Evolutionary conservation across 2,113 vertebrate species (phyloP).

Genomic region (Caloenas nicobarica): DNA sequence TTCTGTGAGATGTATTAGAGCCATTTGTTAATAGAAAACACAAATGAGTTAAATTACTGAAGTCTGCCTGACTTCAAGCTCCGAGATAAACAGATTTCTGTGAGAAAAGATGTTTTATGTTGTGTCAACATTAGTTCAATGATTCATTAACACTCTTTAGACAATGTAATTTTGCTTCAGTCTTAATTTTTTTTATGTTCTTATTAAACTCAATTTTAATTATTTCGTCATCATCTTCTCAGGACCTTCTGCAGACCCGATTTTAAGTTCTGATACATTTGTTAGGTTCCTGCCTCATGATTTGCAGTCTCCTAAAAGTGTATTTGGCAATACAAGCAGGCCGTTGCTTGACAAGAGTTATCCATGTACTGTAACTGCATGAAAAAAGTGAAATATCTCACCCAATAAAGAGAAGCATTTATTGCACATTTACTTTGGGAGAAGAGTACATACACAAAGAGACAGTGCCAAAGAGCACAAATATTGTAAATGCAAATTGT

Average conservation of each 20-base stretch:
- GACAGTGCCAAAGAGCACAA: background rate
- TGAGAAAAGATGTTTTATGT: background rate
- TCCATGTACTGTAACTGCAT: background rate
- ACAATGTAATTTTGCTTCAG: background rate
- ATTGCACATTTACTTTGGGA: background rate
- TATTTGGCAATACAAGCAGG: background rate
- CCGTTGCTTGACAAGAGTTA: background rate
- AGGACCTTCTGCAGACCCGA: background rate
- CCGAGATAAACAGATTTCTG: background rate
- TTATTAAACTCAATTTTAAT: background rate
- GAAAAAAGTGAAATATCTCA: background rate
- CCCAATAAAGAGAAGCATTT: background rate
- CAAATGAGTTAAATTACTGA: background rate
- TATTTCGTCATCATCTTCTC: background rate
- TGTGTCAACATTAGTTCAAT: background rate
- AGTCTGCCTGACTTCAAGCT: background rate
- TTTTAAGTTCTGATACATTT: background rate
- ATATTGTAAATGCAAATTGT: background rate
- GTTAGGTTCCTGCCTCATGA: background rate
- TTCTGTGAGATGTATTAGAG: background rate
- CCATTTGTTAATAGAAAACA: background rate
- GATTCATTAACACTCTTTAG: background rate
- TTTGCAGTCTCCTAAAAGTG: background rate
- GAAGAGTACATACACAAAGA: background rate
- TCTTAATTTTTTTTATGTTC: background rate